Base-by-base conservation (phyloP, 1,140 invertebrate genomes). In the Campoletis sonorensis region DNA sequence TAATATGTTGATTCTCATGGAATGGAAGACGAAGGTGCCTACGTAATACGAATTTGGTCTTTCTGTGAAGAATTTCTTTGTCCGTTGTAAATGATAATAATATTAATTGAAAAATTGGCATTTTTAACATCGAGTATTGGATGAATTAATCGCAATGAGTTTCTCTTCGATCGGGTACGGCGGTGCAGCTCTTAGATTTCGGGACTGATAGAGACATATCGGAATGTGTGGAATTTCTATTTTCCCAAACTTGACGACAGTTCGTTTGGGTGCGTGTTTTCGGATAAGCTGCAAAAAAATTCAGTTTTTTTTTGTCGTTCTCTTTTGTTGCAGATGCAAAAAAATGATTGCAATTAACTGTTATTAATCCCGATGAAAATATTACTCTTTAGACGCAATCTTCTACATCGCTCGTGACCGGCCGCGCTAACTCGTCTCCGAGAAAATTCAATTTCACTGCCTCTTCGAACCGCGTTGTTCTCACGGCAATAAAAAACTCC, bases 151-250 rank as follows among this genome's bases (percentile, higher is more conserved):
- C 27, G 45, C 64, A 23, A 58, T n/a, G 33, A 49, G 61, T 79
- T 81, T 86, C 49, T 83, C 72, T 71, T 64, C 75, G 82, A 78
- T 84, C 81, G 27, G 78, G 79, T 16, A 85, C 54, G 23, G 81
- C 68, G 33, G 79, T 84, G 67, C 83, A 85, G 70, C 80, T 86
- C 70, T 84, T 85, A 37, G 84, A 83, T 64, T 86, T 85, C 13
- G 81, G 75, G 23, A 85, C 26, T 7, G 54, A 33, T 1, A 64
- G 5, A 15, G 72, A 58, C 8, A 54, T 16, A 71, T 83, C 79
- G 13, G 27, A 33, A 58, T 37, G 37, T 61, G 30, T 45, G 7
- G 80, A 72, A 26, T 54, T 61, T 80, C 83, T 71, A 61, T 77
- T 79, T 78, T 85, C 81, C 85, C 85, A 84, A 13, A 80, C 81